Evolutionary conservation across 2,797 vertebrate genomes (phyloP).

Genomic region (Chaunax sp.): DNA sequence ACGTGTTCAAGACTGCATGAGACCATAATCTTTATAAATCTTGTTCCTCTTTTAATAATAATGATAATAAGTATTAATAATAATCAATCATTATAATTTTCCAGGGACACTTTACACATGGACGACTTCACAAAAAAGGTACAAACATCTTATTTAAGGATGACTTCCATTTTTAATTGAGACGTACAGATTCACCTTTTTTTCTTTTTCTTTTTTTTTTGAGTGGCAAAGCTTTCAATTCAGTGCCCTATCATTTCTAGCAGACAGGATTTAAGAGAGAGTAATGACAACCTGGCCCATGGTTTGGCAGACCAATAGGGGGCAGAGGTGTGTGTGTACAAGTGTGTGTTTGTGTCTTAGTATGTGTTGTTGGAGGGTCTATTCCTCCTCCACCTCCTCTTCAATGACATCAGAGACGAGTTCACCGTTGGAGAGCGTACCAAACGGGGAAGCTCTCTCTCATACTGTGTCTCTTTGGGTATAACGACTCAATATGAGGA

Average conservation of each 20-base stretch:
- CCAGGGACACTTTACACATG: not conserved
- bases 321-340: conserved; percentile 54
- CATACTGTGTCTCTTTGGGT: conserved; percentile 73
- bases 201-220: conserved; percentile 23
- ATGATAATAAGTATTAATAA: too few species aligned
- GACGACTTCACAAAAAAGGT: not conserved
- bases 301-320: conserved; percentile 65
- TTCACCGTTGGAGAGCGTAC: conserved; percentile 67
- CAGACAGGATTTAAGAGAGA: conserved; percentile 54
- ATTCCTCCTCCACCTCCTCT: conserved; percentile 56
- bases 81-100: too few species aligned
- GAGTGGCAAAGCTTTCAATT: conserved; percentile 33
- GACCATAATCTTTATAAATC: conserved; percentile 5
- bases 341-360: conserved; percentile 27
- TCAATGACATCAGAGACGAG: conserved; percentile 74
- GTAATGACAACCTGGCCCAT: conserved; percentile 55
- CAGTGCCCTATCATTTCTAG: conserved; percentile 31
- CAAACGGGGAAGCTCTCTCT: conserved; percentile 63
- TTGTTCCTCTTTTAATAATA: not conserved
- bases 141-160: conserved; percentile 12
- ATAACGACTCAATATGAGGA: conserved; percentile 80
- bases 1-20: not conserved
- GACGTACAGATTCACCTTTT: conserved; percentile 39
- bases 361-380: conserved; percentile 42
- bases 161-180: conserved; percentile 37